These are phyloP conservation scores for Pseudolaguvia tuberculata DNA, from an alignment of 2,113 vertebrate species.

Conservation along the genomic window DNA sequence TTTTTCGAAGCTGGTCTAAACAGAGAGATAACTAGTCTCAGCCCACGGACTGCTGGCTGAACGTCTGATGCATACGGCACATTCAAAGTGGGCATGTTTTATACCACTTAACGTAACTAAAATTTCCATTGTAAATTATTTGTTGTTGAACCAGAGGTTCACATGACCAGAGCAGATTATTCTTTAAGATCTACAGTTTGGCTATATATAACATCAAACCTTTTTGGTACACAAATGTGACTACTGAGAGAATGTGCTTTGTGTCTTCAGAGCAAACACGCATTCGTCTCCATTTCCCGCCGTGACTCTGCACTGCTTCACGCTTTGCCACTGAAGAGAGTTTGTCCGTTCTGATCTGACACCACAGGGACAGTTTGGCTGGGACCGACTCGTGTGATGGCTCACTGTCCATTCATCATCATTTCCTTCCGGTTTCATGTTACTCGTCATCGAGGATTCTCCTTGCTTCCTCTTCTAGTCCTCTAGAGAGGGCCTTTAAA, in stretches of 20 bases:
- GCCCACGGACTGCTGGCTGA: too few species aligned
- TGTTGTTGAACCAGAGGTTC: background rate
- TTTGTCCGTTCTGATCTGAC: background rate
- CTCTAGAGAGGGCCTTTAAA: conserved; percentile 34
- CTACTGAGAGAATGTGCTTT: background rate
- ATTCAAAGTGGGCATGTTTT: background rate
- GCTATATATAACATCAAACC: background rate
- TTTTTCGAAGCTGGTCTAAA: background rate
- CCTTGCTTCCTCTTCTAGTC: conserved; percentile 30
- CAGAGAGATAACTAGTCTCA: too few species aligned
- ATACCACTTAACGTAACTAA: background rate
- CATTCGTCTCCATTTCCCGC: conserved; percentile 16
- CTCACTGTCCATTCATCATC: conserved; percentile 38
- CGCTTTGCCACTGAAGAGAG: background rate
- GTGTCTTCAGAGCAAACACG: conserved; percentile 18
- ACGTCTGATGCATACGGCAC: too few species aligned
- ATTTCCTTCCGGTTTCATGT: conserved; percentile 29
- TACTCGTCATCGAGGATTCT: conserved; percentile 26
- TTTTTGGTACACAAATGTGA: too few species aligned
- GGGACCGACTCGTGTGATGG: conserved; percentile 25
- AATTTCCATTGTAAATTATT: background rate
- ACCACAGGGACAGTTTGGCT: background rate
- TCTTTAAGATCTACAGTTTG: too few species aligned
- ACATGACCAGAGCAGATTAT: too few species aligned
- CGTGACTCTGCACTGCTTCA: background rate